Conservation (phyloP, 2,888 invertebrate species). For the Lutraria lutraria region DNA sequence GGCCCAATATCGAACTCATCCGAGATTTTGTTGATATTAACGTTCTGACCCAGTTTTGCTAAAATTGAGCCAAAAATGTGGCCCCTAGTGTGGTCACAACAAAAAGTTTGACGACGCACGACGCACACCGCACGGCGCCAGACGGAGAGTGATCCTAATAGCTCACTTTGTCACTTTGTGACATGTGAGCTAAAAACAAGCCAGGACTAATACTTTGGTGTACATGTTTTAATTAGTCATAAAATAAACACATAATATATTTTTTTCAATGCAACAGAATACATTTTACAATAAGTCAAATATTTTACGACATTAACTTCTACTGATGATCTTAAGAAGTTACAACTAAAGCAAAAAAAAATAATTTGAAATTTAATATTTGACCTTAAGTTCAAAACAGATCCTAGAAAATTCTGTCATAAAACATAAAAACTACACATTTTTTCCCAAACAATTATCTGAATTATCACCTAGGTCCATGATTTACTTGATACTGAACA, state of each 20-base stretch:
- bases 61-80: too few relatives aligned
- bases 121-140: too few relatives aligned
- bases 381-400: not conserved
- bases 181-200: too few relatives aligned
- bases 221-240: constrained; percentile 26
- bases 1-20: too few relatives aligned
- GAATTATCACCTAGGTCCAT: not conserved
- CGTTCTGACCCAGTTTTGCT: too few relatives aligned
- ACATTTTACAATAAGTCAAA: constrained; percentile 24
- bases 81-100: too few relatives aligned
- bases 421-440: not conserved
- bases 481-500: not conserved
- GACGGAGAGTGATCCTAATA: too few relatives aligned
- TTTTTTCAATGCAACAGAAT: constrained; percentile 22
- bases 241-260: constrained; percentile 22
- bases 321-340: not conserved
- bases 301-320: constrained; percentile 11
- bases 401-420: not conserved
- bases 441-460: not conserved
- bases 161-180: too few relatives aligned
- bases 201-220: not conserved
- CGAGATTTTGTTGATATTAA: too few relatives aligned
- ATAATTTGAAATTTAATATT: not conserved
- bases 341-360: constrained; percentile 9
- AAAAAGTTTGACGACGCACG: too few relatives aligned